These are phyloP conservation scores for Congeria kusceri DNA, from an alignment of 2,888 invertebrate genomes.

Conservation along the genomic window DNA sequence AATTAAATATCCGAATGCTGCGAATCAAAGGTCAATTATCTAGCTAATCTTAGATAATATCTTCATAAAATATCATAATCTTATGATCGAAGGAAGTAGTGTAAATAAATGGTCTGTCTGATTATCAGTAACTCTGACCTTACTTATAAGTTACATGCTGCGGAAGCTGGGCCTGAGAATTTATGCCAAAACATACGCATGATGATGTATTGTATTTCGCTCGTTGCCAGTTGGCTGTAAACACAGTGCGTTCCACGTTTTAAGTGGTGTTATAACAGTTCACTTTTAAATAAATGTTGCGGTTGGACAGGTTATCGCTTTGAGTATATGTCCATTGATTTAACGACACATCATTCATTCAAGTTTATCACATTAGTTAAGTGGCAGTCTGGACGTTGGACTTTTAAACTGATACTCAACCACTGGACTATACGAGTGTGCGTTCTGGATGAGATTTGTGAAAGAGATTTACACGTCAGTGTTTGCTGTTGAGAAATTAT, in stretches of 20 bases:
- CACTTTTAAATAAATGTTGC: too few species aligned
- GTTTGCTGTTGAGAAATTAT: slow-evolving; percentile 15
- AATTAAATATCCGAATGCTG: neutral
- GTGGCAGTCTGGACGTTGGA: slow-evolving; percentile 45
- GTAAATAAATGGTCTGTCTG: neutral
- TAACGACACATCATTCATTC: slow-evolving; percentile 43
- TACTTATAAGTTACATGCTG: too few species aligned
- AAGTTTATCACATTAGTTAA: slow-evolving; percentile 28
- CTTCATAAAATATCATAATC: neutral
- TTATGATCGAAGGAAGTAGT: neutral
- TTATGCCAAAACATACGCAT: neutral
- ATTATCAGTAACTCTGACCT: too few species aligned
- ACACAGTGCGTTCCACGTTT: too few species aligned
- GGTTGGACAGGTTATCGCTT: neutral
- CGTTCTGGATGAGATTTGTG: neutral
- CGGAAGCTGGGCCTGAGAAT: neutral
- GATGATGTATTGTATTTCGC: too few species aligned
- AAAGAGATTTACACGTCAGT: slow-evolving; percentile 5
- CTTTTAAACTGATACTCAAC: slow-evolving; percentile 29
- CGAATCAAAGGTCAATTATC: neutral
- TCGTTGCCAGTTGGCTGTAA: too few species aligned
- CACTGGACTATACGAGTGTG: slow-evolving; percentile 5
- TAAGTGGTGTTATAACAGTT: too few species aligned
- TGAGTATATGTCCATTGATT: slow-evolving; percentile 21
- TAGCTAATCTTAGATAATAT: slow-evolving; percentile 1